Evolutionary conservation across 2,113 vertebrate species (phyloP).

Genomic region (Pristiophorus japonicus): DNA sequence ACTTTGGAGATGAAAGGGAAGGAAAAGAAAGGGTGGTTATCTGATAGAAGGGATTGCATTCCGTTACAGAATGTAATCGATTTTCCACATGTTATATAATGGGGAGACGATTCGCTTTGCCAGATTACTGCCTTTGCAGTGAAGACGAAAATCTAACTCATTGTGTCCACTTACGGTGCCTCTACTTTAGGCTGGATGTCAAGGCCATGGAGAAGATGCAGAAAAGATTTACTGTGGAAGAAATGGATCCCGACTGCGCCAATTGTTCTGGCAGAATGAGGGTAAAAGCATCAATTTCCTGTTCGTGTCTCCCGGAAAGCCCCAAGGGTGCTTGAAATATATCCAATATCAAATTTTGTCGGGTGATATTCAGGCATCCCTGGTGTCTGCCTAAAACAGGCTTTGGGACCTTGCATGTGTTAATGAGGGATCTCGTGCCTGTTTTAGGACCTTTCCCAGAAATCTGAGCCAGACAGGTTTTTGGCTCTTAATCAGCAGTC

Average conservation of each 20-base stretch:
- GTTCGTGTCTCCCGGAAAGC: neutral
- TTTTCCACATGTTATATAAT: neutral
- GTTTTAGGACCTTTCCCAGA: neutral
- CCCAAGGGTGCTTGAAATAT: neutral
- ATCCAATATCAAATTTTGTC: neutral
- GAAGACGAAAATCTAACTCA: neutral
- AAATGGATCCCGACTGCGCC: neutral
- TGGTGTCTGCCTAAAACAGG: neutral
- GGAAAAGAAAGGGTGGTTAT: neutral
- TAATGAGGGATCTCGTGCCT: neutral
- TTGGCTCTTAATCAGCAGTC: neutral
- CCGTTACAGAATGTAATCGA: neutral
- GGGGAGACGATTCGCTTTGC: neutral
- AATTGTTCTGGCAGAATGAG: neutral
- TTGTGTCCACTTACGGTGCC: neutral
- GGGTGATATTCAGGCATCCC: neutral
- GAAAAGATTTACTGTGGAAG: neutral
- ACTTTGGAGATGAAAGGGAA: too few species aligned
- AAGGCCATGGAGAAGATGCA: neutral
- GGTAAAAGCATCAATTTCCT: neutral
- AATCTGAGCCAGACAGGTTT: neutral
- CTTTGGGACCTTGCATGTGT: neutral
- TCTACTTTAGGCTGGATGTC: neutral
- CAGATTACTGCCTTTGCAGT: neutral
- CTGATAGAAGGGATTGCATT: neutral